These are phyloP conservation scores for Lottia gigantea DNA, from an alignment of 2,888 invertebrate genomes.

Conservation along the genomic window DNA sequence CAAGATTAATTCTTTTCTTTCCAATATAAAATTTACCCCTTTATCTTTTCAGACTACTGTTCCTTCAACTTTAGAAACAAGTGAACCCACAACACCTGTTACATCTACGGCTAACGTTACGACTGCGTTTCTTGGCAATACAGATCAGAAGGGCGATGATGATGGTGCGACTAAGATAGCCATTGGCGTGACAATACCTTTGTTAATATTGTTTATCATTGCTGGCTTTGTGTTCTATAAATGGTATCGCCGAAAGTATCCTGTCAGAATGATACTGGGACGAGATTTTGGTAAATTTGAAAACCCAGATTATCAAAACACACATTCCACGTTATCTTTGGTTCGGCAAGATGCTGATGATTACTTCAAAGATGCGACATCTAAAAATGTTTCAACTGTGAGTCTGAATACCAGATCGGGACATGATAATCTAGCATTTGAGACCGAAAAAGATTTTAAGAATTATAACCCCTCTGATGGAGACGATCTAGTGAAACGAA, in stretches of 20 bases:
- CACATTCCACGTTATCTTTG: slow-evolving; percentile 36
- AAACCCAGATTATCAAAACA: slow-evolving; percentile 47
- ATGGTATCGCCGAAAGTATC: slow-evolving; percentile 56
- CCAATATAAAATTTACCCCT: not conserved
- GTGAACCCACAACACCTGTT: too few species aligned
- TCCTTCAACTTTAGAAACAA: not conserved
- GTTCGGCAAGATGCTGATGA: slow-evolving; percentile 35
- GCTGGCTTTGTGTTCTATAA: slow-evolving; percentile 35
- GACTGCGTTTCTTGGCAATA: too few species aligned
- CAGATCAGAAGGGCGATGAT: not conserved
- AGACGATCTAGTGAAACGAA: slow-evolving; percentile 25
- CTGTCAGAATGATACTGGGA: slow-evolving; percentile 56
- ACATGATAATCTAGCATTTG: slow-evolving; percentile 17
- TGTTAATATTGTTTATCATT: slow-evolving; percentile 30
- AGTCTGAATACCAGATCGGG: slow-evolving; percentile 16
- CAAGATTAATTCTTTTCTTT: too few species aligned
- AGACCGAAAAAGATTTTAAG: not conserved
- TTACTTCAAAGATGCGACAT: slow-evolving; percentile 24
- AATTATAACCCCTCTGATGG: slow-evolving; percentile 20
- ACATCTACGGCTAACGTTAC: too few species aligned
- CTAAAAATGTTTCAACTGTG: slow-evolving; percentile 7
- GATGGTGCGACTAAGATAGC: slow-evolving; percentile 36
- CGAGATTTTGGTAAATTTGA: slow-evolving; percentile 50
- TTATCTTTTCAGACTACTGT: not conserved
- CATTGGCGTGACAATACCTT: slow-evolving; percentile 41